Percentiles rank a stretch among this genome's conserved stretches.
Conservation (phyloP, 2,113 vertebrate species). For the Heterotilapia buettikoferi region DNA sequence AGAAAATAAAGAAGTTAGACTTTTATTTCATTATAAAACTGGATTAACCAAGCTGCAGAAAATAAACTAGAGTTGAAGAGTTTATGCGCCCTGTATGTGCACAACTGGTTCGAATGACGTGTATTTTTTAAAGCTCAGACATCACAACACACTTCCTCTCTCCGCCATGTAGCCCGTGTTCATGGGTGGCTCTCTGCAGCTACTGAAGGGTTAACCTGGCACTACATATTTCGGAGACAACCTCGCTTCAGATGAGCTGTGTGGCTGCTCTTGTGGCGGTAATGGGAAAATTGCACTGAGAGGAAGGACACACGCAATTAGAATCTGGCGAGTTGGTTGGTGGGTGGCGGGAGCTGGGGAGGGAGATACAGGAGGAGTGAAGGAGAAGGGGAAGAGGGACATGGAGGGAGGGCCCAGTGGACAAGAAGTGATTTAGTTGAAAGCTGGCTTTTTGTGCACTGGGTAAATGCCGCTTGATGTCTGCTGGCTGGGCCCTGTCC, state of each 20-base stretch:
- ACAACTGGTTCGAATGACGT: not conserved
- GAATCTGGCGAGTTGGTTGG: conserved; percentile 82
- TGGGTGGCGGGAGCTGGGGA: conserved; percentile 36
- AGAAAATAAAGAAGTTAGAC: not conserved
- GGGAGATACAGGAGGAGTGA: conserved; percentile 37
- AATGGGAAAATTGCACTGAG: conserved; percentile 98
- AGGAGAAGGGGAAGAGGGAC: conserved; percentile 13
- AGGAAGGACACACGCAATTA: conserved; percentile 99
- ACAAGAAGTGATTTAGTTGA: conserved; percentile 98
- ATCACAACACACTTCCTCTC: not conserved
- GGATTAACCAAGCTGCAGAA: not conserved
- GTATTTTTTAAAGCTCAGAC: not conserved
- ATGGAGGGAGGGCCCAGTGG: conserved; percentile 78
- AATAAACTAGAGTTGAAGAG: not conserved
- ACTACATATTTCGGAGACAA: conserved; percentile 90
- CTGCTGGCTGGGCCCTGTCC: conserved; percentile 83
- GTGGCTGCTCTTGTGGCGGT: conserved; percentile 87
- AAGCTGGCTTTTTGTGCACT: conserved; percentile 82
- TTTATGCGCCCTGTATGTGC: no score
- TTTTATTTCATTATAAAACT: not conserved
- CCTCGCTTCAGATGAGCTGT: conserved; percentile 88
- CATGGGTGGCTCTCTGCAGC: conserved; percentile 10
- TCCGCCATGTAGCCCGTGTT: not conserved
- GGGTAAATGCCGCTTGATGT: conserved; percentile 46
- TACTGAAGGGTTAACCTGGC: conserved; percentile 83